Evolutionary conservation across 2,113 vertebrate genomes (phyloP).

Genomic region (Grammomys surdaster): DNA sequence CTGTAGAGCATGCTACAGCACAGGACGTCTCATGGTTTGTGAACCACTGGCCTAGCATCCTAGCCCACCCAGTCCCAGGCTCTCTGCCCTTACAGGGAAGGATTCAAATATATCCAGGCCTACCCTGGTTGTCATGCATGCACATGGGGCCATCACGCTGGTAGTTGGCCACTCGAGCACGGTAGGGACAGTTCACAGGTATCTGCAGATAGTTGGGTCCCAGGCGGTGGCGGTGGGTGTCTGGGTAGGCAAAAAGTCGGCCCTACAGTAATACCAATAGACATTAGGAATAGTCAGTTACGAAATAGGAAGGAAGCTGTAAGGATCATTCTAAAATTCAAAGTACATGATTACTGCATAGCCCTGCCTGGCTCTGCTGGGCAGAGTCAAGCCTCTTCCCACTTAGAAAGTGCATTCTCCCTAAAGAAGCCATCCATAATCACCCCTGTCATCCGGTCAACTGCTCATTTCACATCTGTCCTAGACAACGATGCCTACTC

Average conservation of each 20-base stretch:
- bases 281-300: not conserved
- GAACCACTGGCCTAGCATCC: not conserved
- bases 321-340: not conserved
- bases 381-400: not conserved
- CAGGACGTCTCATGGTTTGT: rapidly evolving
- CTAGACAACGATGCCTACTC: not conserved
- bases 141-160: slow-evolving; percentile 98
- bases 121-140: slow-evolving; percentile 94
- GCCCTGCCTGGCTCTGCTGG: not conserved
- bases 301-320: not conserved
- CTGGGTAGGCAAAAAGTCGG: slow-evolving; percentile 96
- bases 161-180: slow-evolving; percentile 93
- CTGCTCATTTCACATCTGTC: not conserved
- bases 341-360: not conserved
- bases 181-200: slow-evolving; percentile 97
- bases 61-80: not conserved
- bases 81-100: not conserved
- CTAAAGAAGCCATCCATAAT: not conserved
- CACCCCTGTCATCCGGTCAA: not conserved
- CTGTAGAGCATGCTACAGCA: too few relatives aligned
- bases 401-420: not conserved
- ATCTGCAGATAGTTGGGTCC: slow-evolving; percentile 97
- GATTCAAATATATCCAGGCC: not conserved
- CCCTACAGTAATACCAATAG: slow-evolving; percentile 86
- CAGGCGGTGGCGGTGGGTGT: slow-evolving; percentile 96